phyloP scores from a whole-genome alignment of 2,113 vertebrate species.

The Chinchilla lanigera region DNA sequence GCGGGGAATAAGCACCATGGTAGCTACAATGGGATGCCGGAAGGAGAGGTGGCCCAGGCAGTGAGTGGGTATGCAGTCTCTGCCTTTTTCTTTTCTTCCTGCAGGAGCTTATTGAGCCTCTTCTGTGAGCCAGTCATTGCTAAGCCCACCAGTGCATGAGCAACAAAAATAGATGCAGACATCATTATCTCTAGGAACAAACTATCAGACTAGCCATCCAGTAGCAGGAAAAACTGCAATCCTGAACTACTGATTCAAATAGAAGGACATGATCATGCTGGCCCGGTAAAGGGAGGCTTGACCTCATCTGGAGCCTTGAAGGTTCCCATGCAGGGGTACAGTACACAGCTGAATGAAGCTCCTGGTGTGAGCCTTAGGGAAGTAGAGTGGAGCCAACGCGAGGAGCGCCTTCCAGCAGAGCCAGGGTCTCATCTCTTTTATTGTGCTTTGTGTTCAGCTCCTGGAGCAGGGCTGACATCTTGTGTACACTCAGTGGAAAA shows the following conservation, averaged over 20 bases:
- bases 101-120: neutral
- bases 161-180: neutral
- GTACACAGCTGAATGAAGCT: neutral
- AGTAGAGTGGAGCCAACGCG: neutral
- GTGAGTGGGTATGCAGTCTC: neutral
- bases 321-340: neutral
- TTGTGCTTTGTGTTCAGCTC: neutral
- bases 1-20: neutral
- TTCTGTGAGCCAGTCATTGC: neutral
- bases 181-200: conserved; percentile 9
- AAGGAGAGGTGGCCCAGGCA: neutral
- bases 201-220: neutral
- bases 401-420: neutral
- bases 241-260: neutral
- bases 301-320: neutral
- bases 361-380: neutral
- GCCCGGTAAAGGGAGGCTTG: neutral
- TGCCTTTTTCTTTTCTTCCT: neutral
- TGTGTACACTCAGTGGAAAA: neutral
- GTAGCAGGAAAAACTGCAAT: neutral
- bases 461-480: neutral
- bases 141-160: neutral
- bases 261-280: neutral
- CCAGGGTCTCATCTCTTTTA: neutral
- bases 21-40: neutral